Conservation (phyloP, 2,797 vertebrate species). For the Eulemur rubriventer region DNA sequence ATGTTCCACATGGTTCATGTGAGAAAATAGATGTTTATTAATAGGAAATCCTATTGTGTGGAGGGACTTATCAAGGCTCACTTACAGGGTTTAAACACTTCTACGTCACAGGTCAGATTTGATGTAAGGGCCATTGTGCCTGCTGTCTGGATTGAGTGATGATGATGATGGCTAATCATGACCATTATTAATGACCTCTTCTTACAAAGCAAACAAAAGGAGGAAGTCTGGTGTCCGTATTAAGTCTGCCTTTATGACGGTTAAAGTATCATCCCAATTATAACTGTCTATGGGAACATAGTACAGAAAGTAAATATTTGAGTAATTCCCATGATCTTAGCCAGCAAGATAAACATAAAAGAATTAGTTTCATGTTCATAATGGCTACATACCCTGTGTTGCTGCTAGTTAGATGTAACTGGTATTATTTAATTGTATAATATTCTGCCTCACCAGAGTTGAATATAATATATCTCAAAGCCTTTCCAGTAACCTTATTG, state of each 20-base stretch:
- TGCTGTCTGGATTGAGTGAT: conserved; percentile 60
- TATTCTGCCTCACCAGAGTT: neutral
- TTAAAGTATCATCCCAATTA: conserved; percentile 53
- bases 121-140: conserved; percentile 66
- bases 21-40: conserved; percentile 73
- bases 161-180: conserved; percentile 55
- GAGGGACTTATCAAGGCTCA: conserved; percentile 67
- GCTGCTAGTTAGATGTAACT: neutral
- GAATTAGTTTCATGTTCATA: conserved; percentile 40
- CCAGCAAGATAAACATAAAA: conserved; percentile 65
- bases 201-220: conserved; percentile 67
- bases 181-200: conserved; percentile 74
- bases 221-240: conserved; percentile 70
- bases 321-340: conserved; percentile 61
- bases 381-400: neutral
- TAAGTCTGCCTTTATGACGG: conserved; percentile 53
- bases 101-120: conserved; percentile 27
- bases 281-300: conserved; percentile 60
- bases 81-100: conserved; percentile 60
- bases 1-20: conserved; percentile 54
- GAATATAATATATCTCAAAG: neutral
- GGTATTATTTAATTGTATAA: neutral
- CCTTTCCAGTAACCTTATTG: neutral
- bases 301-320: conserved; percentile 73
- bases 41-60: conserved; percentile 73